Evolutionary conservation across 1,140 invertebrate species (phyloP).

Genomic region (Batillaria attramentaria): DNA sequence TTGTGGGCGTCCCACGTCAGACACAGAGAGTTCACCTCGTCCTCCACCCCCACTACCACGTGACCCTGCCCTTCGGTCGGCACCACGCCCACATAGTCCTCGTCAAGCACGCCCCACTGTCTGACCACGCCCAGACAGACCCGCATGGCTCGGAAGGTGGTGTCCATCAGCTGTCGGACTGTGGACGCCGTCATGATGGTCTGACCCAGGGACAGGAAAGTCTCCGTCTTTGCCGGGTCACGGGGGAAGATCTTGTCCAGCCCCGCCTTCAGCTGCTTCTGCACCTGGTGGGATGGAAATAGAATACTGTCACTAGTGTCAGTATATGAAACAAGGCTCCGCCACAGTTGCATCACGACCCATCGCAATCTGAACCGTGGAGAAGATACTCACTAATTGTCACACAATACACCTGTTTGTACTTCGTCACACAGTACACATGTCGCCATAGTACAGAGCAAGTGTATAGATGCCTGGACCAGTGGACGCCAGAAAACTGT

Average conservation of each 20-base stretch:
- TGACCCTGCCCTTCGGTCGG: conserved; percentile 34
- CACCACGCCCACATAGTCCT: conserved; percentile 24
- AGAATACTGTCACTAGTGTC: no score
- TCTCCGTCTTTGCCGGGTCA: conserved; percentile 17
- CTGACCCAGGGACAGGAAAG: conserved; percentile 23
- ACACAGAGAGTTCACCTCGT: conserved; percentile 28
- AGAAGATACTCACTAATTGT: no score
- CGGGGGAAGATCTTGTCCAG: conserved; percentile 23
- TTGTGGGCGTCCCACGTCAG: conserved; percentile 37
- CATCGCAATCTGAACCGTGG: background rate
- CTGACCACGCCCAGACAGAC: conserved; percentile 28
- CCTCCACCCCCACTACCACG: conserved; percentile 23
- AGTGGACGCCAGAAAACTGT: no score
- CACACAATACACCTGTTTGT: no score
- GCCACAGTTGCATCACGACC: background rate
- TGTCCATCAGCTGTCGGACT: conserved; percentile 24
- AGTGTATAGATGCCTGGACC: no score
- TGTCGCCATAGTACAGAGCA: no score
- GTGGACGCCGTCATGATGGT: conserved; percentile 22
- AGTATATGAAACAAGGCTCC: background rate
- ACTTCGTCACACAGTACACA: no score
- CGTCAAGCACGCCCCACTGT: conserved; percentile 25
- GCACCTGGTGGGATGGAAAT: no score
- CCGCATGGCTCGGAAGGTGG: conserved; percentile 16
- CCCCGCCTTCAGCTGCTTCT: conserved; percentile 19